Conservation (phyloP, 2,113 vertebrate species). For the Myotis lucifugus region DNA sequence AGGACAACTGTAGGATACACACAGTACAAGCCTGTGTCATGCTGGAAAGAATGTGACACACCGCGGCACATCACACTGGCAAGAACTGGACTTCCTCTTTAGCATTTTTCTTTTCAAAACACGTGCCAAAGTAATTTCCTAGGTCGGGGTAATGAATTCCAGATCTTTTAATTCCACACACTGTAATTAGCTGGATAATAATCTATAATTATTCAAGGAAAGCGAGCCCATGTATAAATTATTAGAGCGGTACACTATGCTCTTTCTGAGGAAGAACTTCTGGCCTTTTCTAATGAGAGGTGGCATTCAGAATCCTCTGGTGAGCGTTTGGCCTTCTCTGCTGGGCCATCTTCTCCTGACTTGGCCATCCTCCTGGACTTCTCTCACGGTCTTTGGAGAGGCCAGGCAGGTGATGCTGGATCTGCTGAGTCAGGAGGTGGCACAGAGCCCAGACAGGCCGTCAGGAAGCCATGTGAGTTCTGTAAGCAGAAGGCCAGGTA, state of each 20-base stretch:
- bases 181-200: slow-evolving; percentile 79
- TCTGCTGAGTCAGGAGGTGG: background rate
- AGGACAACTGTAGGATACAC: background rate
- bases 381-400: background rate
- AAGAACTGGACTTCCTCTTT: background rate
- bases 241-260: slow-evolving; percentile 55
- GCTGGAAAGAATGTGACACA: background rate
- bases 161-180: slow-evolving; percentile 77
- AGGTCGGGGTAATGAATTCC: slow-evolving; percentile 72
- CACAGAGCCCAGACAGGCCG: background rate
- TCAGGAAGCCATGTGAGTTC: background rate
- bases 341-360: background rate
- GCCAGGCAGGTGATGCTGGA: background rate
- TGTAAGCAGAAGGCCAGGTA: background rate
- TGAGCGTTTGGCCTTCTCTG: background rate
- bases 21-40: background rate
- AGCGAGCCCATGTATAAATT: slow-evolving; percentile 66
- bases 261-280: slow-evolving; percentile 55
- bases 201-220: slow-evolving; percentile 79
- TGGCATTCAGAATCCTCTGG: background rate
- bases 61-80: background rate
- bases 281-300: slow-evolving; percentile 28
- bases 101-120: slow-evolving; percentile 72
- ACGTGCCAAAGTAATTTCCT: slow-evolving; percentile 73
- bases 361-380: background rate